Percentiles rank a stretch among this genome's conserved stretches.
Evolutionary conservation across 2,888 invertebrate genomes (phyloP).

Genomic region (Gymnocheta viridis): DNA sequence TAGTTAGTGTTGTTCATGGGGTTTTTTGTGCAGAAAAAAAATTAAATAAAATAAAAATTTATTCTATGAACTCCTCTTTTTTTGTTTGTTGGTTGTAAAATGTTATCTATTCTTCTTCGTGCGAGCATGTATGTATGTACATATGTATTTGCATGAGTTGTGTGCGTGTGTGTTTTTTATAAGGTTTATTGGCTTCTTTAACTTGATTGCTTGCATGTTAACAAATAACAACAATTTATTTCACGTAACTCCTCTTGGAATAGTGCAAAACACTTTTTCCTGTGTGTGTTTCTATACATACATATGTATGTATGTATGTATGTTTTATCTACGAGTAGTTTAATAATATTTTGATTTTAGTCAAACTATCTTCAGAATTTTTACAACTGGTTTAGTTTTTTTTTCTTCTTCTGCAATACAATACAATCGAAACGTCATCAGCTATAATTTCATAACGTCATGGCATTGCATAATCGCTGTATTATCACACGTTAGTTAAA

Average conservation of each 20-base stretch:
- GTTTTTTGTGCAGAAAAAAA: slow-evolving; percentile 23
- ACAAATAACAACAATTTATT: slow-evolving; percentile 20
- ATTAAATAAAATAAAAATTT: no score
- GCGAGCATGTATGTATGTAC: slow-evolving; percentile 22
- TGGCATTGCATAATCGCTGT: slow-evolving; percentile 29
- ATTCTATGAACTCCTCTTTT: slow-evolving; percentile 60
- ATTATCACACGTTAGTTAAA: slow-evolving; percentile 2
- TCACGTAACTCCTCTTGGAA: slow-evolving; percentile 51
- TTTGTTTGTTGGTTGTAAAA: background rate
- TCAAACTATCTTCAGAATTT: slow-evolving; percentile 10
- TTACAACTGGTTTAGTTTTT: slow-evolving; percentile 47
- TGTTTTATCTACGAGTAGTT: no score
- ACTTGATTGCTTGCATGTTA: slow-evolving; percentile 66
- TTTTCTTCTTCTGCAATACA: background rate
- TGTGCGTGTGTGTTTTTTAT: slow-evolving; percentile 63
- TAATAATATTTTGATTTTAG: slow-evolving; percentile 2
- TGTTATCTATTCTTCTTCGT: background rate
- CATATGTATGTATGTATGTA: no score
- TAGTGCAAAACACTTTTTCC: slow-evolving; percentile 59
- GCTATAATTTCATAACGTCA: slow-evolving; percentile 51
- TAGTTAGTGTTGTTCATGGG: background rate
- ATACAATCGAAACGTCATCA: slow-evolving; percentile 49
- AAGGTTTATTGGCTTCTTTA: slow-evolving; percentile 70
- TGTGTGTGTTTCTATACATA: background rate
- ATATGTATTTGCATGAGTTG: background rate